Evolutionary conservation across 1,140 invertebrate genomes (phyloP), one percentile per base, ranked within the genome.

Genomic region (Colletes latitarsis): DNA sequence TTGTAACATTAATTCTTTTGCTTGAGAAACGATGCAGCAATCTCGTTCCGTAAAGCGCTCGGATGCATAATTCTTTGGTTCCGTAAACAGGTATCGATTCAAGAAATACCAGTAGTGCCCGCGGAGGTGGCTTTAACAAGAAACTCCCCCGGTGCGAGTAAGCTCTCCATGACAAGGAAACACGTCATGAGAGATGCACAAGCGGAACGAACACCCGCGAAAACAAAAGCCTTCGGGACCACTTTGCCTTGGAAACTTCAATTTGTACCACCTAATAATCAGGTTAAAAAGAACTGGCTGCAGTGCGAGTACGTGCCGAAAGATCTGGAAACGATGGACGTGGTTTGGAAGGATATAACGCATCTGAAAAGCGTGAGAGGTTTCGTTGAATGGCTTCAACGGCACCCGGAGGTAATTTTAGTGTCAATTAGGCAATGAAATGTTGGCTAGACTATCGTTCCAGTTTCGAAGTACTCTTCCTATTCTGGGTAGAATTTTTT

Each of bases 301-400:
- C 85, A 90, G 10, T 93, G 92, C 30, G 91, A 94, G 64, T 89
- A 93, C 68, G 93, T 95, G 21, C 94, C 94, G 0, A 90, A 92
- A 60, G 94, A 95, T 60, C 78, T 96, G 1, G 92, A 93, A 52
- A 93, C 93, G 4, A 95, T 95, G 95, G 92, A 94, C 1, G 90
- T 90, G 21, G 93, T 95, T 3, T 95, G 94, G 94, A 91, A 94
- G 19, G 93, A 92, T 6, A 94, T 95, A 30, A 92, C 93, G 30
- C 90, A 95, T 88, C 88, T 95, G 5, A 78, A 90, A 10, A 91
- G 89, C 75, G 91, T 92, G 5, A 85, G 83, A 46, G 73, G 89
- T 63, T 93, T 92, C 82, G 46, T 89, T 0, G 81, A 89, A n/a
- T 93, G 91, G 89, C 69, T 93, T 1, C 66, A 84, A 17, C 17